Evolutionary conservation across 1,140 invertebrate genomes (phyloP).

Genomic region (Aphis gossypii): DNA sequence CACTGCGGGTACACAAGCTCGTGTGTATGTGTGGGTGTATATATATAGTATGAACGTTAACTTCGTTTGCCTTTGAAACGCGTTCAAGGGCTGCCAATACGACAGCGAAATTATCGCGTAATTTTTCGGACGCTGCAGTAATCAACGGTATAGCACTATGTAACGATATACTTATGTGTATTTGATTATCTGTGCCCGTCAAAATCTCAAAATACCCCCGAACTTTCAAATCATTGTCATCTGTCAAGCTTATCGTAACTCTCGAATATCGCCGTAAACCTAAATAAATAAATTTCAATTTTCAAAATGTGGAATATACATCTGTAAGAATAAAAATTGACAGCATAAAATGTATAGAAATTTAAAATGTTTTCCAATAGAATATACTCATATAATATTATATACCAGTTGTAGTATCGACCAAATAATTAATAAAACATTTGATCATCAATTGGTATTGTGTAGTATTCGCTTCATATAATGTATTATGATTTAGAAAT

Average conservation of each 20-base stretch:
- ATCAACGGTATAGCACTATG: neutral
- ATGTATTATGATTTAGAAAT: neutral
- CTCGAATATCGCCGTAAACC: neutral
- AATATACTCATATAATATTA: neutral
- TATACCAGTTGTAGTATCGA: neutral
- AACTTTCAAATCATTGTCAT: neutral
- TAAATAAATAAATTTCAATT: too few relatives aligned
- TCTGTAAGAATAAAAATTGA: neutral
- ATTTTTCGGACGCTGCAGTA: neutral
- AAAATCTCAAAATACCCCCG: neutral
- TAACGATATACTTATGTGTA: neutral
- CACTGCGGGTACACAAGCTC: too few relatives aligned
- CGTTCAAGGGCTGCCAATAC: conserved; percentile 34
- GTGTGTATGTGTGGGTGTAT: neutral
- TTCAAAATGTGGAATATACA: neutral
- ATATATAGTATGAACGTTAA: neutral
- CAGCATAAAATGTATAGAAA: neutral
- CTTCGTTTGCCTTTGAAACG: conserved; percentile 44
- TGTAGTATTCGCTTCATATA: neutral
- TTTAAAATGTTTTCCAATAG: neutral
- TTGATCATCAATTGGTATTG: neutral
- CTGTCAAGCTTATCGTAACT: neutral
- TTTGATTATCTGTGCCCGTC: neutral
- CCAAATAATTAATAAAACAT: neutral
- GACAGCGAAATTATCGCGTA: conserved; percentile 24